Evolutionary conservation across 2,888 invertebrate species (phyloP).

Genomic region (Pseudococcus longispinus): DNA sequence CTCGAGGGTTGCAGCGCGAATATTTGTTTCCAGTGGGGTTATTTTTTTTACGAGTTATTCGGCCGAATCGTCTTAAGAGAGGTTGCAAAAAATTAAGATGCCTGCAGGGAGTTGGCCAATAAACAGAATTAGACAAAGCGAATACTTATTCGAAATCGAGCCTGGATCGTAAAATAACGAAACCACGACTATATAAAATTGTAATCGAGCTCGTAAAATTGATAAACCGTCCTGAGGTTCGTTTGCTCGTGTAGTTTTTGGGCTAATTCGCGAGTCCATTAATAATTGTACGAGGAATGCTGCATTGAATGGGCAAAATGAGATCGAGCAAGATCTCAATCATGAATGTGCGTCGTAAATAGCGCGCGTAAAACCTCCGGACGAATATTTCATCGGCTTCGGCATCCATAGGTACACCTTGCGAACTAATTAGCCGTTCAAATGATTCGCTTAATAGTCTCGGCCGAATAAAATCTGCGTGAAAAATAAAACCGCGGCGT

Average conservation of each 20-base stretch:
- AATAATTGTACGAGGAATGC: background rate
- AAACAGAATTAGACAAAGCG: background rate
- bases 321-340: background rate
- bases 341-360: background rate
- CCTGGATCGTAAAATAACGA: background rate
- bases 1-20: background rate
- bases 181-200: background rate
- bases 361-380: background rate
- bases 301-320: background rate
- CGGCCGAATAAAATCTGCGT: background rate
- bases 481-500: background rate
- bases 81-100: slow-evolving; percentile 17
- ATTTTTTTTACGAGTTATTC: background rate
- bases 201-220: slow-evolving; percentile 24
- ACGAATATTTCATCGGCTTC: background rate
- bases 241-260: background rate
- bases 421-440: background rate
- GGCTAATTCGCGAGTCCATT: background rate
- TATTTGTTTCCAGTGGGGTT: background rate
- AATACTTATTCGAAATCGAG: background rate
- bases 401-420: background rate
- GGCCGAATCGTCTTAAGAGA: background rate
- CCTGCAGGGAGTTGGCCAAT: background rate
- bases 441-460: background rate
- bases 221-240: background rate